These are phyloP conservation scores for Drosophila barbarae DNA, from an alignment of 2,888 invertebrate species.

Conservation along the genomic window DNA sequence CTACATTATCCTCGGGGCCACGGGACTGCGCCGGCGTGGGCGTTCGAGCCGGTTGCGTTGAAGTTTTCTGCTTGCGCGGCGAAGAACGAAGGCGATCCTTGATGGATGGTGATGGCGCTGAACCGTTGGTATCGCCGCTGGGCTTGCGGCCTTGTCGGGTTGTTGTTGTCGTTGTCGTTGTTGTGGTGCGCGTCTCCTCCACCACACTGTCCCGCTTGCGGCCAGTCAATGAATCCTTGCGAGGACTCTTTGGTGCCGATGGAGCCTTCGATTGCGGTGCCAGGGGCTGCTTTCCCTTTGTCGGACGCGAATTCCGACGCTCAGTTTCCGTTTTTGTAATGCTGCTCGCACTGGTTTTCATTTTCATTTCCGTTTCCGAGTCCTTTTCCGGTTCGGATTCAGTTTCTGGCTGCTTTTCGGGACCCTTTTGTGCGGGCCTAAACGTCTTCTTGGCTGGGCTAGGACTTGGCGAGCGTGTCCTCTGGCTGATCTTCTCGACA, in stretches of 20 bases:
- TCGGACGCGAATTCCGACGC: constrained; percentile 49
- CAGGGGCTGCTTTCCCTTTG: constrained; percentile 19
- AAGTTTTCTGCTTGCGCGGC: constrained; percentile 62
- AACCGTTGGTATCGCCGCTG: constrained; percentile 33
- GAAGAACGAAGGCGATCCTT: constrained; percentile 74
- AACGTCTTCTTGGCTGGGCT: constrained; percentile 16
- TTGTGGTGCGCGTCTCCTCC: constrained; percentile 50
- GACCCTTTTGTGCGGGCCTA: constrained; percentile 2
- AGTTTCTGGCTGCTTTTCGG: constrained; percentile 5
- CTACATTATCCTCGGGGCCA: constrained; percentile 55
- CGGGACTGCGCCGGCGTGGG: constrained; percentile 28
- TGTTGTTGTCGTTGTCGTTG: constrained; percentile 32
- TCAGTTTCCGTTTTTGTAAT: constrained; percentile 39
- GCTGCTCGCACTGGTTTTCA: constrained; percentile 6
- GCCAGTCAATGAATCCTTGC: constrained; percentile 57
- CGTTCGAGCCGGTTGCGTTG: constrained; percentile 24
- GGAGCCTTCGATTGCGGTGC: constrained; percentile 26
- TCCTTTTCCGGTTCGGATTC: constrained; percentile 45
- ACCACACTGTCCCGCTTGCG: constrained; percentile 55
- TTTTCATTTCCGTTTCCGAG: constrained; percentile 43
- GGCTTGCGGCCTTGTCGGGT: constrained; percentile 44
- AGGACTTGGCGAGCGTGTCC: constrained; percentile 13
- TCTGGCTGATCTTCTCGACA: constrained; percentile 16
- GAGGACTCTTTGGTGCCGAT: constrained; percentile 41
- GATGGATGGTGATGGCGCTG: constrained; percentile 42